Conservation (phyloP, 2,888 invertebrate genomes). For the Cinara cedri region DNA sequence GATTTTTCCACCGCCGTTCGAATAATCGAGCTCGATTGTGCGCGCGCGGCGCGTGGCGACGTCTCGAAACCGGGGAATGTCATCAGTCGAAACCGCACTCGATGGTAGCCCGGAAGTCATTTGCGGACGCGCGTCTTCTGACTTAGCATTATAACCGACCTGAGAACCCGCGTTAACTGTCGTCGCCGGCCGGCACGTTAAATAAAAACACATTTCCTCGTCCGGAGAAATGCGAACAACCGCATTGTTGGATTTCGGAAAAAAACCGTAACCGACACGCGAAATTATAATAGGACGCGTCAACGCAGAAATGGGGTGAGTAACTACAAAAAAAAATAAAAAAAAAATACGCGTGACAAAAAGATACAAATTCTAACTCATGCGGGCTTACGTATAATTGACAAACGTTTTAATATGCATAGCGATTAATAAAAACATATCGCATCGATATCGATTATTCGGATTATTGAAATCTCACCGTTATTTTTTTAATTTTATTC, state of each 20-base stretch:
- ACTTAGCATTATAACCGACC: no score
- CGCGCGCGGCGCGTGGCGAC: slow-evolving; percentile 19
- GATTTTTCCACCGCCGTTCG: slow-evolving; percentile 9
- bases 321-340: no score
- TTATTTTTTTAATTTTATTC: no score
- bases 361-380: no score
- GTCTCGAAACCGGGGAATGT: slow-evolving; percentile 13
- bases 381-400: no score
- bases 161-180: no score
- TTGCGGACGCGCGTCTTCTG: slow-evolving; percentile 32
- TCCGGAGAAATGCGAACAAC: slow-evolving; percentile 14
- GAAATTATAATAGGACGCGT: not conserved
- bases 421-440: no score
- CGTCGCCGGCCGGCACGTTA: no score
- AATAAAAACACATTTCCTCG: not conserved
- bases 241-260: not conserved
- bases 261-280: not conserved
- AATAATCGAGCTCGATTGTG: slow-evolving; percentile 48
- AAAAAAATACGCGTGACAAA: no score
- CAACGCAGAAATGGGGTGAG: slow-evolving; percentile 38
- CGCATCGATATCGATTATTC: no score
- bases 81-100: slow-evolving; percentile 9
- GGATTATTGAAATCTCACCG: no score
- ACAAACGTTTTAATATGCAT: no score
- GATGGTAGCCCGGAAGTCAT: slow-evolving; percentile 41